These are phyloP conservation scores for Littorina saxatilis DNA, from an alignment of 1,140 invertebrate genomes.

Conservation along the genomic window DNA sequence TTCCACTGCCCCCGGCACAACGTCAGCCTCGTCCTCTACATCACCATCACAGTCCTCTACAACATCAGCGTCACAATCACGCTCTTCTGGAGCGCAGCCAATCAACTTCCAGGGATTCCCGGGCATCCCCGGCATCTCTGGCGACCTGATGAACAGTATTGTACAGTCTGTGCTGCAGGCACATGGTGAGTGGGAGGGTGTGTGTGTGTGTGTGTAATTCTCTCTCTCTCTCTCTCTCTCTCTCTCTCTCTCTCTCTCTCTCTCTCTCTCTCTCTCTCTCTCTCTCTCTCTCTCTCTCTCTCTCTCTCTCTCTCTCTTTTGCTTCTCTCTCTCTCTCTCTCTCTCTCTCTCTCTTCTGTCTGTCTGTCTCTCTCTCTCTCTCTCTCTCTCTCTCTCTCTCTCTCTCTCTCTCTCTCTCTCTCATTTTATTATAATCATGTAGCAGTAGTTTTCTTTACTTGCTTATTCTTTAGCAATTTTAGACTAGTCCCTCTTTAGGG, in stretches of 20 bases:
- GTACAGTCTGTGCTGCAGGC: conserved; percentile 79
- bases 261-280: neutral
- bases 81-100: neutral
- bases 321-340: neutral
- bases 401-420: neutral
- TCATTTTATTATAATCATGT: too few relatives aligned
- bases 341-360: neutral
- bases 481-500: too few relatives aligned
- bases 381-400: conserved; percentile 6
- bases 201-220: neutral
- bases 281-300: neutral
- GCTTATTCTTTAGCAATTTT: too few relatives aligned
- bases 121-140: conserved; percentile 53
- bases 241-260: neutral
- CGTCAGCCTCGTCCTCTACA: neutral
- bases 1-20: neutral
- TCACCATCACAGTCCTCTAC: conserved; percentile 11
- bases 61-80: neutral
- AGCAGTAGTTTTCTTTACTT: too few relatives aligned
- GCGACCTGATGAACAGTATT: conserved; percentile 80
- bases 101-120: conserved; percentile 9
- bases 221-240: neutral
- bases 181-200: conserved; percentile 30
- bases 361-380: neutral
- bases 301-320: neutral